Base-by-base conservation (phyloP, 2,797 vertebrate species). In the Sebastolobus alascanus region DNA sequence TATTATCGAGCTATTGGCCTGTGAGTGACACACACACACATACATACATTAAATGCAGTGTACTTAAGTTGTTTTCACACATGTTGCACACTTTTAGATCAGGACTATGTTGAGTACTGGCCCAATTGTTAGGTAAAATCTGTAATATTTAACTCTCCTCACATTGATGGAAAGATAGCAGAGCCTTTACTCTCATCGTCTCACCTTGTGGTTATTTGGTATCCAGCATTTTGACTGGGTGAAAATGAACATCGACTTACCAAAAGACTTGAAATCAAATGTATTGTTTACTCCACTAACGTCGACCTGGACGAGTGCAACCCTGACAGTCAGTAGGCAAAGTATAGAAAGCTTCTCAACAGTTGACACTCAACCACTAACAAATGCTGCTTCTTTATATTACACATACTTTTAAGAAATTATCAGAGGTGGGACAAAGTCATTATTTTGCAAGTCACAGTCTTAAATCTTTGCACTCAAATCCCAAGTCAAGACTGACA, bases 1-100 rank as follows among this genome's bases (percentile, higher is more conserved):
- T 25, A 33, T 97, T 84, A 96, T 99, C 82, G 97, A 99, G 92
- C 96, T 99, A 13, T 33, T 99, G 89, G 96, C 97, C 16, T 96
- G 98, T 99, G 87, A 97, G 98, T 97, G 20, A 79, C 73, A 27
- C 72, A 40, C 40, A 56, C 22, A n/a, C 60, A 63, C 35, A 8
- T 12, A 25, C 12, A 46, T 1, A 20, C 46, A 50, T 35, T 9
- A 6, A 61, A 33, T 4, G 33, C 20, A 60, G 35, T 22, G 20
- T 38, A 11, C 33, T 22, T 63, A 11, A 1, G 25, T 67, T 67
- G 64, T 33, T 29, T 66, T 46, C 38, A 20, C 8, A 43, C 3
- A 46, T 66, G 22, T 29, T 46, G 58, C 29, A 18, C 58, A 33
- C 16, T 60, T 37, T 61, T 61, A 37, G 18, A 58, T 58, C 56